Base-by-base conservation (phyloP, 2,113 vertebrate species). In the Pseudopipra pipra region DNA sequence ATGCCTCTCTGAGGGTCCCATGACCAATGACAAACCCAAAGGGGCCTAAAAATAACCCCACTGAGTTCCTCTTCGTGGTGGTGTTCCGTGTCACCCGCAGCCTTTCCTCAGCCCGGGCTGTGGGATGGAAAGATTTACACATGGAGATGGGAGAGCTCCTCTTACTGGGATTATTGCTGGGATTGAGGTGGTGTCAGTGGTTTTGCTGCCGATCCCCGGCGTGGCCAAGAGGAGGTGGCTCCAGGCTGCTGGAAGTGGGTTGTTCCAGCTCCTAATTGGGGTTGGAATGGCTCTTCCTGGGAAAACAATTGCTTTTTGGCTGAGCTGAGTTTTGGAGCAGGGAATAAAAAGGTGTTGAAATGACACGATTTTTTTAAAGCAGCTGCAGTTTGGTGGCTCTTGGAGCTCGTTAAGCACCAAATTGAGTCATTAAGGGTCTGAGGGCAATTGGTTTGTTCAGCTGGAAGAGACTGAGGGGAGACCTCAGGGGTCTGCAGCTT, bases 171-270 rank as follows among this genome's bases (percentile, higher is more conserved):
- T 12, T 15, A 7, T 4, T 9, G 20, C 66, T 72, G 74, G 17
- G 5, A 3, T 0, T 1, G 35, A 8, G 71, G 47, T 3, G 41
- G 13, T 58, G 12, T 6, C 59, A 3, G 59, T 1, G 1, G 2
- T 46, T 28, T 16, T 16, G 46, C 14, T 47, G 52, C 1, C 11
- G 25, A 3, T 22, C 16, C 52, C 58, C 39, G 9, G 44, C 2
- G 0, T 13, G 65, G 47, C 66, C n/a, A 11, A 16, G 67, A 43
- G 66, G 33, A 71, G 46, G 73, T 24, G 41, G 21, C 39, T 93
- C 65, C 70, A 18, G n/a, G 1, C 66, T 27, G 75, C 47, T 22
- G 47, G 22, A 12, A 61, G 18, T 13, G 22, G 4, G 28, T 1
- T 1, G 1, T n/a, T 72, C 44, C 0, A 3, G 54, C 47, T 44